Base-by-base conservation (phyloP, 2,888 invertebrate genomes). In the Taenaris catops region DNA sequence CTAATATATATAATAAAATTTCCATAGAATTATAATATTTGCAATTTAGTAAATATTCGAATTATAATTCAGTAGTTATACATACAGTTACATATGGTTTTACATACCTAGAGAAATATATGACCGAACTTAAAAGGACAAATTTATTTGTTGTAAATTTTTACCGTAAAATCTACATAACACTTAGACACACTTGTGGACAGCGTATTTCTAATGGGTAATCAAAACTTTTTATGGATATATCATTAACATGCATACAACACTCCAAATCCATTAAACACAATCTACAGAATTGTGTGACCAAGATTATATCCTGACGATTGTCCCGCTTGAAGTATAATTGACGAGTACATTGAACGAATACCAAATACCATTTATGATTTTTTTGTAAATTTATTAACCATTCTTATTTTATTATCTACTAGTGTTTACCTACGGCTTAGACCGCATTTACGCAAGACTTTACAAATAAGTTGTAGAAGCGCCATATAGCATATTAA, bases 191-290 rank as follows among this genome's bases (percentile, higher is more conserved):
- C 27, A 9, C 17, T 6, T 6, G 12, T 19, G 8, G 8, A 1
- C 4, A n/a, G 20, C 14, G 31, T 25, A 20, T 19, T 38, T 11
- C 25, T 23, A 23, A 23, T 11, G 38, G 23, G 18, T 14, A 38
- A 38, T 38, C 38, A 38, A 27, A 28, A 29, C 27, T 25, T 36
- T 43, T 43, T 44, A 45, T 46, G 60, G 42, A 23, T 42, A 51
- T 60, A 62, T 65, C 71, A 73, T 72, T 70, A 71, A 70, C 65
- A 68, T 54, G 62, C 63, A 63, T 65, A 62, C 54, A 63, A 58
- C 69, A 66, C 73, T 72, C 69, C 59, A 60, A 72, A 68, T 73
- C 76, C 80, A 81, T 80, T 80, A 76, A 68, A 73, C 61, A 61
- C 62, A 56, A 71, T 69, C 65, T 65, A 52, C 48, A 55, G 69